Conservation (phyloP, 35 echinoderm and acorn worm genomes). For the Heliocidaris tuberculata region DNA sequence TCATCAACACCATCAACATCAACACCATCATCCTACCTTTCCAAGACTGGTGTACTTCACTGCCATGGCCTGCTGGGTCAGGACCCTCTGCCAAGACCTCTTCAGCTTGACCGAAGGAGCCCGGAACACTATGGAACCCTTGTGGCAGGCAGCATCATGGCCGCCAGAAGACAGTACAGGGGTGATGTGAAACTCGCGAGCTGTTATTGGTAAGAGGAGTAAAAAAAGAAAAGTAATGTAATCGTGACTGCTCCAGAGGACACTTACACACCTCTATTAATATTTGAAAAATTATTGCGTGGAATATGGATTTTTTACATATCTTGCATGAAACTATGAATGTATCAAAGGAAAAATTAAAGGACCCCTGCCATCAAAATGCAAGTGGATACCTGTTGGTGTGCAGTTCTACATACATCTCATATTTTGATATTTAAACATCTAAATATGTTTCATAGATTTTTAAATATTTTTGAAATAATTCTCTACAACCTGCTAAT, state of each 20-base stretch:
- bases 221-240: background rate
- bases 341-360: too few relatives aligned
- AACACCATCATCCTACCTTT: constrained; percentile 46
- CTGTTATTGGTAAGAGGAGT: background rate
- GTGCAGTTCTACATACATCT: too few relatives aligned
- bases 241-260: background rate
- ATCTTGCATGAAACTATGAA: too few relatives aligned
- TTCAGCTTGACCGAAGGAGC: constrained; percentile 64
- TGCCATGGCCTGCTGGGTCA: constrained; percentile 55
- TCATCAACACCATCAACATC: background rate
- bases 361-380: too few relatives aligned
- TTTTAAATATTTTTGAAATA: too few relatives aligned
- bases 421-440: too few relatives aligned
- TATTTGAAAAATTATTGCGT: too few relatives aligned
- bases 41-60: constrained; percentile 55
- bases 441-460: too few relatives aligned
- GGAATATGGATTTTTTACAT: too few relatives aligned
- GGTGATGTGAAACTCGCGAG: constrained; percentile 61
- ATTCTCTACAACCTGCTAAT: too few relatives aligned
- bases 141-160: constrained; percentile 49
- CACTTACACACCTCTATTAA: too few relatives aligned
- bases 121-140: constrained; percentile 42
- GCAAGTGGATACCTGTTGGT: too few relatives aligned
- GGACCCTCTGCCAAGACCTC: constrained; percentile 46
- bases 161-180: constrained; percentile 19